Percentiles rank a stretch among this genome's conserved stretches.
Evolutionary conservation across 2,113 vertebrate genomes (phyloP).

Genomic region (Jaculus jaculus): DNA sequence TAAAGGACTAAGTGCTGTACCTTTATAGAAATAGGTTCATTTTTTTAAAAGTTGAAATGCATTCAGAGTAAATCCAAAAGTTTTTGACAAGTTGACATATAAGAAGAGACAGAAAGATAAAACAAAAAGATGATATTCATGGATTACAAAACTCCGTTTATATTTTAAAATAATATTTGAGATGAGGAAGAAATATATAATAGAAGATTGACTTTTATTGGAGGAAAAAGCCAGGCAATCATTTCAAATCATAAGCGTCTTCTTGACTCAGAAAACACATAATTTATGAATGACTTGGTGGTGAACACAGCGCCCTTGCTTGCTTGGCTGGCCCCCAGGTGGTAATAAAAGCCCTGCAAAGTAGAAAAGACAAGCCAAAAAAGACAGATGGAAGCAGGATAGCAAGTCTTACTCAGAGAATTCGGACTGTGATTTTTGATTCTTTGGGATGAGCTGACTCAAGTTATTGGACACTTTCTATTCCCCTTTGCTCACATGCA

Average conservation of each 20-base stretch:
- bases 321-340: constrained; percentile 74
- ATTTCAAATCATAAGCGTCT: constrained; percentile 73
- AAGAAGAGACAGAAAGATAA: constrained; percentile 72
- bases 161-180: constrained; percentile 77
- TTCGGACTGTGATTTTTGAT: constrained; percentile 51
- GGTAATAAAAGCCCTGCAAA: constrained; percentile 63
- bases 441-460: constrained; percentile 32
- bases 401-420: constrained; percentile 10
- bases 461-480: neutral
- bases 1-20: constrained; percentile 12
- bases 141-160: constrained; percentile 70
- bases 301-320: constrained; percentile 64
- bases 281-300: constrained; percentile 70
- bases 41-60: constrained; percentile 54
- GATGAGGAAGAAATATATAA: constrained; percentile 68
- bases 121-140: constrained; percentile 58
- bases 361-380: constrained; percentile 37
- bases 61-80: constrained; percentile 37
- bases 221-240: constrained; percentile 52
- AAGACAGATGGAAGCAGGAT: constrained; percentile 60
- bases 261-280: constrained; percentile 69
- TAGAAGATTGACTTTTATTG: constrained; percentile 71
- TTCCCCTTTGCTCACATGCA: neutral
- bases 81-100: constrained; percentile 67
- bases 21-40: constrained; percentile 23